phyloP scores from a whole-genome alignment of 2,888 invertebrate species.

The Branchipolynoe longqiensis region DNA sequence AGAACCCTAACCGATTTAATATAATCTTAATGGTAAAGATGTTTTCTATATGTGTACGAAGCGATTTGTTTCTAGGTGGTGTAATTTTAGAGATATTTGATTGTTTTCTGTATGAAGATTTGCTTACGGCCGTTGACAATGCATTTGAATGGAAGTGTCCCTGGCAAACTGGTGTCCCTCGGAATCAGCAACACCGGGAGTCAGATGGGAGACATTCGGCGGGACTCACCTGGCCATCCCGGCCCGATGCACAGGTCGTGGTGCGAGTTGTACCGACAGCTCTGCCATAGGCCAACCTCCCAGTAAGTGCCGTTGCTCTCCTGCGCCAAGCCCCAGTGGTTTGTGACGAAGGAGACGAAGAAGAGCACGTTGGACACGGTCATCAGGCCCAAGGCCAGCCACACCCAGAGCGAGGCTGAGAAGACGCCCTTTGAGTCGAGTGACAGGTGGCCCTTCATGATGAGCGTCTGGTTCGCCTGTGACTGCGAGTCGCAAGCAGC shows the following conservation, averaged over 20 bases:
- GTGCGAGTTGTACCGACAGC: constrained; percentile 61
- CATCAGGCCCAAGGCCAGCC: constrained; percentile 58
- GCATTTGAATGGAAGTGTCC: too few species aligned
- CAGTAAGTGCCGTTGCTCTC: constrained; percentile 56
- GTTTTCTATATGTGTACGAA: too few species aligned
- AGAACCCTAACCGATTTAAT: too few species aligned
- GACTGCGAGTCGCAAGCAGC: neutral
- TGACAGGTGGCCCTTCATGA: constrained; percentile 32
- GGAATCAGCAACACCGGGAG: too few species aligned
- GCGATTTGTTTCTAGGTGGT: too few species aligned
- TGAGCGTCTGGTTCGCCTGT: neutral
- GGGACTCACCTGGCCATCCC: constrained; percentile 65
- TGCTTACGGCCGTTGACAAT: too few species aligned
- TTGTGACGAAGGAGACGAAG: constrained; percentile 64
- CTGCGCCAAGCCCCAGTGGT: constrained; percentile 62
- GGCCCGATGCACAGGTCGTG: constrained; percentile 66
- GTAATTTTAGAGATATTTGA: too few species aligned
- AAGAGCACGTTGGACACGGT: constrained; percentile 63
- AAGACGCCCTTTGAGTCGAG: constrained; percentile 15
- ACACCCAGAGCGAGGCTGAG: constrained; percentile 45
- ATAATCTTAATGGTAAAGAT: too few species aligned
- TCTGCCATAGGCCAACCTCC: constrained; percentile 68
- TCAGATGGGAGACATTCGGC: too few species aligned
- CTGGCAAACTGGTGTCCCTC: too few species aligned
- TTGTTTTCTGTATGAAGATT: too few species aligned